Conservation (phyloP, 2,113 vertebrate species). For the Rutilus rutilus region DNA sequence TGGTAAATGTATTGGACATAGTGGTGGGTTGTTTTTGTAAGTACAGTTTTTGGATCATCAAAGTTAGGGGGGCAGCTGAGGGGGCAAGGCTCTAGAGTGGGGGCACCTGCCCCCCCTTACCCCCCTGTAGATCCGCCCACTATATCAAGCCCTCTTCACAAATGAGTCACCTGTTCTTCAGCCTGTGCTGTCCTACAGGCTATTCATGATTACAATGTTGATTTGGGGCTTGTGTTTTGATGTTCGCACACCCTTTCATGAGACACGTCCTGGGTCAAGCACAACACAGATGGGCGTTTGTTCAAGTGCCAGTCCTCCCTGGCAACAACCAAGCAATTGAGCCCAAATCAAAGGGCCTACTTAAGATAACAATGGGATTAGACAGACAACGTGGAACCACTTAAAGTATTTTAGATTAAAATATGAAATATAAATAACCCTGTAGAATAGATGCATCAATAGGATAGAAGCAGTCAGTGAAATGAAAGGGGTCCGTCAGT, state of each 20-base stretch:
- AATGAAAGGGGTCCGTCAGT: no score
- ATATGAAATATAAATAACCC: neutral
- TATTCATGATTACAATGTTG: neutral
- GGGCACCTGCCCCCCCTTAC: no score
- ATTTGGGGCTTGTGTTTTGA: neutral
- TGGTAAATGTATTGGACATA: no score
- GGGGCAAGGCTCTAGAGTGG: no score
- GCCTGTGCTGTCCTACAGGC: neutral
- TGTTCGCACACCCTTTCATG: neutral
- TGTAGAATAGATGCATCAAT: neutral
- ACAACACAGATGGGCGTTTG: neutral
- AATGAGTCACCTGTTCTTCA: constrained; percentile 5
- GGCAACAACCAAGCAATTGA: constrained; percentile 1
- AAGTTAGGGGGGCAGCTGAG: no score
- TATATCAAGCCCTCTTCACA: neutral
- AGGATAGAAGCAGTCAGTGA: neutral
- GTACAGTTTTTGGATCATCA: no score
- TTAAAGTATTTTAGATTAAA: constrained; percentile 9
- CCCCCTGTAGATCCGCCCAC: no score
- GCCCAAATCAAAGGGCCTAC: neutral
- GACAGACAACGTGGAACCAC: neutral
- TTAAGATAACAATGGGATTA: constrained; percentile 2
- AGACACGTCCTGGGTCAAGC: neutral
- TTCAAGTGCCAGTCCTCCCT: neutral
- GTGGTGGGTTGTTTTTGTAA: no score